These are phyloP conservation scores for Cepaea nemoralis DNA, from an alignment of 1,140 invertebrate genomes.

Conservation along the genomic window DNA sequence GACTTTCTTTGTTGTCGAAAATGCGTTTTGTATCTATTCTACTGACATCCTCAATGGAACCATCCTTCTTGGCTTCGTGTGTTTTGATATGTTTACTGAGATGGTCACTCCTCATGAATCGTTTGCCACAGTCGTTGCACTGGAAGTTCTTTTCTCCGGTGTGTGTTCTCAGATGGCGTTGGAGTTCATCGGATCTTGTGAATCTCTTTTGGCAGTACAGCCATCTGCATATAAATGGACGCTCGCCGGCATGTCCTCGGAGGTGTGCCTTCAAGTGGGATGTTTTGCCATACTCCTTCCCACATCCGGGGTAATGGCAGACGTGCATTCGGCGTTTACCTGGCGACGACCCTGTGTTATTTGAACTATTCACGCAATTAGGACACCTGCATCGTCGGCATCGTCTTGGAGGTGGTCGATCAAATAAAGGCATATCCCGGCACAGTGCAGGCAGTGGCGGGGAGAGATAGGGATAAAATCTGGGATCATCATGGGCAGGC, in stretches of 20 bases:
- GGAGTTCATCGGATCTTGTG: constrained; percentile 93
- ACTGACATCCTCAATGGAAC: background rate
- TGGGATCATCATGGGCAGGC: background rate
- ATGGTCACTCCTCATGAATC: constrained; percentile 88
- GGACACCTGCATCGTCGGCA: constrained; percentile 69
- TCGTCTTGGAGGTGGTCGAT: constrained; percentile 51
- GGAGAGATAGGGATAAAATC: background rate
- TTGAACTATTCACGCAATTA: constrained; percentile 65
- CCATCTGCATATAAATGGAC: constrained; percentile 82
- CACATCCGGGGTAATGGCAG: constrained; percentile 98
- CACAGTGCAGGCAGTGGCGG: constrained; percentile 21
- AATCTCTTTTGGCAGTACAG: constrained; percentile 89
- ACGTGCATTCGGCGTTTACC: constrained; percentile 88
- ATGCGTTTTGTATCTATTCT: too few relatives aligned
- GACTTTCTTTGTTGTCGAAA: background rate
- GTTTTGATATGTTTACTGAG: constrained; percentile 71
- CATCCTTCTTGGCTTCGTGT: constrained; percentile 47
- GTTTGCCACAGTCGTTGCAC: constrained; percentile 86
- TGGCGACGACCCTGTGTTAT: constrained; percentile 48
- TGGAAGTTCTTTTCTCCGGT: constrained; percentile 96
- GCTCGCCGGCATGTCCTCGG: constrained; percentile 69
- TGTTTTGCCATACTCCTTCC: constrained; percentile 93
- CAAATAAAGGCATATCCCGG: constrained; percentile 1
- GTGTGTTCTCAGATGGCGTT: constrained; percentile 88
- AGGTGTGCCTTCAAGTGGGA: constrained; percentile 85